Evolutionary conservation across 2,888 invertebrate species (phyloP), one percentile per base, ranked within the genome.

Genomic region (Caenorhabditis macrosperma): DNA sequence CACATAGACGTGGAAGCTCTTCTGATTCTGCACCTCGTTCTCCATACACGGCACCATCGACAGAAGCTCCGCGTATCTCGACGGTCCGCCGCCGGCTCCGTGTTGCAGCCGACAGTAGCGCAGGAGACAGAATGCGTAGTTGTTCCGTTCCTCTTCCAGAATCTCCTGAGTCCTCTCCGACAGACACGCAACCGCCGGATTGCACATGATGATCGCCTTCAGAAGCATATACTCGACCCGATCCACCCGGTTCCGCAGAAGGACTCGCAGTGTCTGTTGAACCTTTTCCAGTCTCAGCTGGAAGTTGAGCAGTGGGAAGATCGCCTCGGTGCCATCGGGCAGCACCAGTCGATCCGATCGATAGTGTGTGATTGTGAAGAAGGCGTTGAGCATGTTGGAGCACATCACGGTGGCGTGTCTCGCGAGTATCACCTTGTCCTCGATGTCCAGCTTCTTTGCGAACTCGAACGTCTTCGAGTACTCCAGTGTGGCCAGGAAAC

Each of bases 161-260:
- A 57, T 30, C 4, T 0, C 3, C 24, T 68, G 67, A 7, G 67
- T n/a, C 24, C 44, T 3, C 20, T 54, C 20, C 5, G 66, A 55
- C 1, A 66, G 30, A 3, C 30, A 20, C 26, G 24, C 20, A 0
- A 66, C 66, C 1, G 66, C 66, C 55, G 66, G 66, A 55, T 66
- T 66, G 20, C 66, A 66, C 55, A 66, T 52, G 2, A 66, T 41
- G 4, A 66, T 66, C 2, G 66, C 55, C 17, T 66, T 66, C 30
- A 66, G 26, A 10, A 66, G 44, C 66, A 66, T 66, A 22, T 66
- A 66, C 44, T 66, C 66, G 24, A 66, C 66, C 15, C 66, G 28
- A 30, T 66, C 66, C 54, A 55, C 2, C n/a, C 20, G 1, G 30
- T 66, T 66, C 26, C 66, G 28, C 3, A 55, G 12, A 4, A 66